Percentiles rank a stretch among this genome's conserved stretches.
Evolutionary conservation across 2,888 invertebrate genomes (phyloP).

Genomic region (Eumerus sabulonum): DNA sequence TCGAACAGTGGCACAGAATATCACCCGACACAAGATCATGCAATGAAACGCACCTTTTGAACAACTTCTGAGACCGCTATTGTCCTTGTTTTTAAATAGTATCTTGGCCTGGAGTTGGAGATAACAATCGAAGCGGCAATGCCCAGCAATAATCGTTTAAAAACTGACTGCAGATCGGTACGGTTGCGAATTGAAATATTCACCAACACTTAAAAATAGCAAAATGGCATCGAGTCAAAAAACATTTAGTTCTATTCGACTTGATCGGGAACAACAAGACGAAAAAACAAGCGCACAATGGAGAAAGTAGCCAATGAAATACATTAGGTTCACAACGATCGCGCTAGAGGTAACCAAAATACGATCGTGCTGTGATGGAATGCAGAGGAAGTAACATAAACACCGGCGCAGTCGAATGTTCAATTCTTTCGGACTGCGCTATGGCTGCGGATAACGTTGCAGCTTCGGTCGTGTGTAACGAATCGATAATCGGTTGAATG

Average conservation of each 20-base stretch:
- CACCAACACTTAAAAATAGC: constrained; percentile 61
- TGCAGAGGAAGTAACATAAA: constrained; percentile 22
- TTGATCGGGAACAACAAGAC: constrained; percentile 20
- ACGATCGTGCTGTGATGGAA: too few species aligned
- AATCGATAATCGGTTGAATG: too few species aligned
- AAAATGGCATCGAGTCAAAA: constrained; percentile 30
- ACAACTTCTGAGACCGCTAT: not conserved
- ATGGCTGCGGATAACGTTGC: too few species aligned
- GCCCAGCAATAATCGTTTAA: constrained; percentile 60
- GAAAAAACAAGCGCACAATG: constrained; percentile 35
- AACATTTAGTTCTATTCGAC: too few species aligned
- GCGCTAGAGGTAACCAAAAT: too few species aligned
- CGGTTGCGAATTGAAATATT: constrained; percentile 39
- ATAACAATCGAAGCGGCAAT: constrained; percentile 33
- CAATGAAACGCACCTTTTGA: constrained; percentile 3
- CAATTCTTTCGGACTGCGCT: too few species aligned
- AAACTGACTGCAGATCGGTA: constrained; percentile 60
- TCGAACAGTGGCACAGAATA: not conserved
- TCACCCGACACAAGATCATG: not conserved
- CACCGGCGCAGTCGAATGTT: constrained; percentile 14
- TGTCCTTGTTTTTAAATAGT: not conserved
- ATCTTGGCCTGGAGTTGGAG: constrained; percentile 10
- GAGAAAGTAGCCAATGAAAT: constrained; percentile 36
- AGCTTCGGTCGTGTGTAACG: too few species aligned
- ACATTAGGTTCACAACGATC: constrained; percentile 9